A percentile compares a stretch with the other conserved stretches of the same genome.
phyloP scores from a whole-genome alignment of 2,888 invertebrate species.

The Platynereis dumerilii region DNA sequence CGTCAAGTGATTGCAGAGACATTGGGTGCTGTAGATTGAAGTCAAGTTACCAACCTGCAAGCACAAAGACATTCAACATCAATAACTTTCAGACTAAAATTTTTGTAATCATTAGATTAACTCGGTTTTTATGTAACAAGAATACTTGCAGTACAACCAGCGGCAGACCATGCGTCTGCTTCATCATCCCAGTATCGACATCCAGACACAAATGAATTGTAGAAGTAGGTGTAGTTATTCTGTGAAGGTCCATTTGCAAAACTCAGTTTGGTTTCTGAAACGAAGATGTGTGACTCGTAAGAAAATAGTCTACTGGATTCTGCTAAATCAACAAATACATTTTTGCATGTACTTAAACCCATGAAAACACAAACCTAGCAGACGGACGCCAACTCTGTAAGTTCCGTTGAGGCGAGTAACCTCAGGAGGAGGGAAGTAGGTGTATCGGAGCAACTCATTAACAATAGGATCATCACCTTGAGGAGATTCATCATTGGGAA shows the following conservation, averaged over 20 bases:
- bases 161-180: constrained; percentile 50
- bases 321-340: too few relatives aligned
- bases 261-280: too few relatives aligned
- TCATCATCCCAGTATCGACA: constrained; percentile 57
- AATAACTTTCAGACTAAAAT: too few relatives aligned
- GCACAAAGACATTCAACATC: too few relatives aligned
- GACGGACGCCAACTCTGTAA: constrained; percentile 54
- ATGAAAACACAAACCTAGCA: constrained; percentile 48
- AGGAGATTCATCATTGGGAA: constrained; percentile 40
- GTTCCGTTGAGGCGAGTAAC: constrained; percentile 53
- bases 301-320: too few relatives aligned
- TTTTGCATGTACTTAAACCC: too few relatives aligned
- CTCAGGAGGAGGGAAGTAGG: constrained; percentile 48
- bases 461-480: constrained; percentile 11
- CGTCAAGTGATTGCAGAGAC: constrained; percentile 60
- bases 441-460: constrained; percentile 40
- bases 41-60: constrained; percentile 55
- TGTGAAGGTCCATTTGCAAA: background rate
- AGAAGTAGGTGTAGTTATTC: constrained; percentile 49
- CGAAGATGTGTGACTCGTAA: too few relatives aligned
- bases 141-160: constrained; percentile 47
- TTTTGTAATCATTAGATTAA: too few relatives aligned
- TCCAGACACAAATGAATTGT: constrained; percentile 48
- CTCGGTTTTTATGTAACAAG: too few relatives aligned
- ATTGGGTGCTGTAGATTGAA: constrained; percentile 52